Conservation (phyloP, 2,113 vertebrate genomes). For the Larimichthys polyactis region DNA sequence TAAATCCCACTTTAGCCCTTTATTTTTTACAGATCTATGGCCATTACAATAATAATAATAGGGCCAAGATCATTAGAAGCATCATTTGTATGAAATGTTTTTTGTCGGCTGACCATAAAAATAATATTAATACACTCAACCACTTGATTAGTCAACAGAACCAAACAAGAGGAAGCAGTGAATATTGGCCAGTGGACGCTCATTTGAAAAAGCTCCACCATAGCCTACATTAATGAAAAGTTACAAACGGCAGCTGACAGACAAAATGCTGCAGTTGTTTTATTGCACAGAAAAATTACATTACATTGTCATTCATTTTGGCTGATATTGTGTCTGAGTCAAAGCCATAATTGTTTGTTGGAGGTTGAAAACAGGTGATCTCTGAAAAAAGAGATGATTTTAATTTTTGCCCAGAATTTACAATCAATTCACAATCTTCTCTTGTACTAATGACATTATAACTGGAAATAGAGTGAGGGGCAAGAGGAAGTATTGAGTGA, state of each 20-base stretch:
- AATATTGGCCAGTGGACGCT: background rate
- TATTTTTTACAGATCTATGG: background rate
- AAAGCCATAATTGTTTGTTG: background rate
- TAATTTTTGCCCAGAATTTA: background rate
- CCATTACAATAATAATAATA: background rate
- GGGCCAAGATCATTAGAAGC: background rate
- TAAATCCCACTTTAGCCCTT: background rate
- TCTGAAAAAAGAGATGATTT: background rate
- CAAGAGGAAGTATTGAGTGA: slow-evolving; percentile 26
- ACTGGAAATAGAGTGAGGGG: background rate
- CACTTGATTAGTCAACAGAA: background rate
- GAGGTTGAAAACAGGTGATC: slow-evolving; percentile 24
- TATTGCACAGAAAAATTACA: slow-evolving; percentile 42
- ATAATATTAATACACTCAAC: slow-evolving; percentile 7
- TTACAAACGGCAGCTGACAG: slow-evolving; percentile 13
- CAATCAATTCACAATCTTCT: background rate
- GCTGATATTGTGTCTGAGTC: background rate
- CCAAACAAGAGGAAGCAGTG: background rate
- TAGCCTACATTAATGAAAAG: background rate
- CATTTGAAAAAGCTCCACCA: background rate
- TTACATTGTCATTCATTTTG: background rate
- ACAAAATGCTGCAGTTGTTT: background rate
- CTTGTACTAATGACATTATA: background rate
- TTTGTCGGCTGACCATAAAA: slow-evolving; percentile 7
- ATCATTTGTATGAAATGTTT: background rate